Evolutionary conservation across 2,888 invertebrate genomes (phyloP), one percentile per base, ranked within the genome.

Genomic region (Apeira syringaria): DNA sequence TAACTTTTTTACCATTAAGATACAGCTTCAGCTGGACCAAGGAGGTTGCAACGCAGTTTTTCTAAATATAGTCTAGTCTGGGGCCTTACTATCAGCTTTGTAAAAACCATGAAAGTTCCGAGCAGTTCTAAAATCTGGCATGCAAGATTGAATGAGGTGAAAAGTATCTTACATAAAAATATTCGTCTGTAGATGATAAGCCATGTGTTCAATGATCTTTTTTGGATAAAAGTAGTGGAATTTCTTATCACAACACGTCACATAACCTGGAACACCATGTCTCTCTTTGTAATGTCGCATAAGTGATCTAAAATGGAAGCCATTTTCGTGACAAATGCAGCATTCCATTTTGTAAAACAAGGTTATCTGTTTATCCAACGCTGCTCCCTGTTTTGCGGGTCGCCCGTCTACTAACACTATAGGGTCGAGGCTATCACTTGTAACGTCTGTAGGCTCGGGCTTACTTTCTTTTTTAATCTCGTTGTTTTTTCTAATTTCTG

Each of bases 311-410:
- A 84, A 89, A 57, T 88, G 70, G 52, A 89, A 88, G 8, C 80
- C 85, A 29, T 67, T 72, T 44, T 81, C 80, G 60, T 87, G 88
- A 50, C 89, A 89, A 53, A 89, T 88, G 45, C 83, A 82, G 51
- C 89, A 89, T 65, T 89, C 88, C 89, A 89, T 89, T 64, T 85
- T 84, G 56, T 89, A 89, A 55, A 89, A 89, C 2, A 88, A 58
- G 1, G 84, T 83, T 56, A 89, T 87, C 56, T 89, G 89, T 57
- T 70, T 80, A 50, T 89, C 89, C 31, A 89, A 58, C 5, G 78
- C 87, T 0, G 74, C 57, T 1, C 89, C 89, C 49, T 83, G 80
- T 43, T 80, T 83, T 0, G 86, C 88, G 3, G 89, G 88, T 43
- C 74, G 72, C 1, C 89, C 89, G 15, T 88, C 85, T 47, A 81